phyloP scores from a whole-genome alignment of 2,888 invertebrate species.

The Ceramica pisi region DNA sequence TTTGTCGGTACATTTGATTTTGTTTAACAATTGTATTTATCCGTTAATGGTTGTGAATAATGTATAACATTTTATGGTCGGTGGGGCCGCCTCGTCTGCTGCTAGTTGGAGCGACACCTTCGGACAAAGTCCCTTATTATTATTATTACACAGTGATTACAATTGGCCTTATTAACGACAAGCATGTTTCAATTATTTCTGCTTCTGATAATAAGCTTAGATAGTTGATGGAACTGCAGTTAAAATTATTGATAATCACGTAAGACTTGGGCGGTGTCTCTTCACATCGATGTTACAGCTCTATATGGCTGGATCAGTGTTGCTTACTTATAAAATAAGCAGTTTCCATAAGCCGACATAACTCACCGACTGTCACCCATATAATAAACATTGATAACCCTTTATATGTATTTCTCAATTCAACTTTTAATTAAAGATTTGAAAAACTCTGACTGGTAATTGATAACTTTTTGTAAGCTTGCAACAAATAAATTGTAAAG shows the following conservation, averaged over 20 bases:
- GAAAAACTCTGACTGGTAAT: conserved; percentile 12
- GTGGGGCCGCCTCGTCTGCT: conserved; percentile 29
- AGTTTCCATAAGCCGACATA: conserved; percentile 27
- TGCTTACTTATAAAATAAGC: conserved; percentile 40
- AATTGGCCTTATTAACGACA: conserved; percentile 51
- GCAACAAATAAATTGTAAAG: background rate
- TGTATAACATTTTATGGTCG: conserved; percentile 41
- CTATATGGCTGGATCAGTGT: conserved; percentile 39
- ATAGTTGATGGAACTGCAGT: conserved; percentile 38
- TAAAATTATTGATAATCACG: conserved; percentile 35
- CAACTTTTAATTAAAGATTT: conserved; percentile 31
- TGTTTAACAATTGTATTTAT: conserved; percentile 48
- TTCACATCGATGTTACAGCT: conserved; percentile 35
- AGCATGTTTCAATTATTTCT: conserved; percentile 50
- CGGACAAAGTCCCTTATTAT: conserved; percentile 13
- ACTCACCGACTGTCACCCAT: conserved; percentile 48
- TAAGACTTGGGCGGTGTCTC: conserved; percentile 48
- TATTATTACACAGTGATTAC: conserved; percentile 41
- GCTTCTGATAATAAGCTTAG: conserved; percentile 48
- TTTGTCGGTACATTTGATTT: conserved; percentile 47
- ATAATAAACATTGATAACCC: conserved; percentile 37
- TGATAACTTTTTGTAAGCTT: conserved; percentile 1
- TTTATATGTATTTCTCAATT: conserved; percentile 31
- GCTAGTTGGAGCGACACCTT: conserved; percentile 40
- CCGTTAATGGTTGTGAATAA: conserved; percentile 72